Base-by-base conservation (phyloP, 1,140 invertebrate genomes). In the Achatina immaculata region DNA sequence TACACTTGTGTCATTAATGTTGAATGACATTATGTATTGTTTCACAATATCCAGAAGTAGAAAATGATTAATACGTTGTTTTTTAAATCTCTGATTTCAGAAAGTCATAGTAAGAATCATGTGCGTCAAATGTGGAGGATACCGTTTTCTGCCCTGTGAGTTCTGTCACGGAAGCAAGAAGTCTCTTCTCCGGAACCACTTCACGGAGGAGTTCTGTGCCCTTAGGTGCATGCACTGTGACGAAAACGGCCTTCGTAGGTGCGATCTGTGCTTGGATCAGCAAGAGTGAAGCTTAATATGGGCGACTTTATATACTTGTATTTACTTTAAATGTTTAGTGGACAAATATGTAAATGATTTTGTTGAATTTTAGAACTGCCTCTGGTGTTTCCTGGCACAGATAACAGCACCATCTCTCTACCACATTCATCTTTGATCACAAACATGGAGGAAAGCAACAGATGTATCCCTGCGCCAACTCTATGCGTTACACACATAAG, bases 221-320 rank as follows among this genome's bases (percentile, higher is more conserved):
- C 92, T 99, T n/a, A 97, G 97, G 85, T 99, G 97, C 91, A 97
- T 97, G 95, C 96, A 96, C 87, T 99, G 97, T 92, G 96, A 98
- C 88, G 96, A 98, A 92, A 96, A 96, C 19, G 97, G 97, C 45
- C 93, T 99, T 16, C 95, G 98, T 6, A 94, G 94, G 82, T 99
- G 97, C 91, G 94, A 95, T 78, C 93, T 94, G 71, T 98, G 96
- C 90, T 65, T 86, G 7, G 87, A 91, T 58, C 88, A 91, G 73
- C 88, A 90, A 58, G 89, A 90, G 83, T 88, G 73, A 85, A 28
- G n/a, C n/a, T n/a, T n/a, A n/a, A n/a, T n/a, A n/a, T n/a, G n/a
- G n/a, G n/a, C n/a, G n/a, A n/a, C n/a, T 55, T n/a, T 16, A 55
- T 55, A 55, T 16, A 14, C 14, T 55, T 55, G n/a, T 55, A 14